A percentile compares a stretch with the other conserved stretches of the same genome.
phyloP scores from a whole-genome alignment of 2,797 vertebrate genomes.

The Micromesistius poutassou region DNA sequence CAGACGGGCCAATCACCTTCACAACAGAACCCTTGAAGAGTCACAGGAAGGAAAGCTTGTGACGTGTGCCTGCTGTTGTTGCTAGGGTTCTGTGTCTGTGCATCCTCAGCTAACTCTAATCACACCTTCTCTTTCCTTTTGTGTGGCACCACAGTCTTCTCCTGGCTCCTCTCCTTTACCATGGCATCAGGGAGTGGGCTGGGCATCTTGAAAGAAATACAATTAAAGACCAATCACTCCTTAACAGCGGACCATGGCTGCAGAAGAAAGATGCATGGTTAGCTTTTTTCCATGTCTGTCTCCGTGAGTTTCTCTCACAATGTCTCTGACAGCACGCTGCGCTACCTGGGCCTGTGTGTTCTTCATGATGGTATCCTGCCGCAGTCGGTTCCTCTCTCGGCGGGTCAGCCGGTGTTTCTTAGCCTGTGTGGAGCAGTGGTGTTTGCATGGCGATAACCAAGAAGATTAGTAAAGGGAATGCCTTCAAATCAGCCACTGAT shows the following conservation, averaged over 20 bases:
- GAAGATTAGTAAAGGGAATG: neutral
- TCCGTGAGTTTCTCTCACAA: conserved; percentile 22
- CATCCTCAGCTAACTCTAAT: neutral
- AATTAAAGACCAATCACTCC: conserved; percentile 21
- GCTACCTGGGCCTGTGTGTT: conserved; percentile 29
- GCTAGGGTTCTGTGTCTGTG: neutral
- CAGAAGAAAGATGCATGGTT: neutral
- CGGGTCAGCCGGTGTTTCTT: conserved; percentile 68
- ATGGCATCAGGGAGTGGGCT: conserved; percentile 30
- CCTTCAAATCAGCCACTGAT: too few species aligned
- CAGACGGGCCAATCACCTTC: neutral
- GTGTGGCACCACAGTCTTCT: conserved; percentile 34
- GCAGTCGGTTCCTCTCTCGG: conserved; percentile 73
- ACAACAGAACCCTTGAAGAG: neutral
- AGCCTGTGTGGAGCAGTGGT: conserved; percentile 24
- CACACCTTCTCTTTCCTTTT: conserved; percentile 61
- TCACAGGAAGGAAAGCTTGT: conserved; percentile 3
- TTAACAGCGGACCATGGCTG: neutral
- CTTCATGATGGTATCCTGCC: conserved; percentile 35
- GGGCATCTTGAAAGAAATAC: conserved; percentile 39
- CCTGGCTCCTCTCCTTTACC: conserved; percentile 17
- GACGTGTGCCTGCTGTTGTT: neutral
- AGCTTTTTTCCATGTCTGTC: neutral
- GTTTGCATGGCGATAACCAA: neutral
- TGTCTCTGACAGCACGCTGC: conserved; percentile 30